phyloP scores from a whole-genome alignment of 2,888 invertebrate genomes.

The Philonicus albiceps region DNA sequence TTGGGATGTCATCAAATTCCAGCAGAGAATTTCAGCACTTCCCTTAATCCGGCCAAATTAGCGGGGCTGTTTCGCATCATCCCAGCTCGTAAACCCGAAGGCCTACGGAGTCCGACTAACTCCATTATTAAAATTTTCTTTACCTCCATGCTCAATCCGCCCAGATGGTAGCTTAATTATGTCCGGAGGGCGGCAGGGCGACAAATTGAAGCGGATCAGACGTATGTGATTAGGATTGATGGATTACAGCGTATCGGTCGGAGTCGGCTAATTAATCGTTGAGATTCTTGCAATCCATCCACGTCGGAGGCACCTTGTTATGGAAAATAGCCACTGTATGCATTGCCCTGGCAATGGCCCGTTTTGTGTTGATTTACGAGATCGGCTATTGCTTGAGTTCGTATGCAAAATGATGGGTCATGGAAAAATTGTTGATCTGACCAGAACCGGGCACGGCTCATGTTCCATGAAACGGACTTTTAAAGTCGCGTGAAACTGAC shows the following conservation, averaged over 20 bases:
- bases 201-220: neutral
- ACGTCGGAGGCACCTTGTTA: neutral
- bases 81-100: neutral
- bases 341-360: neutral
- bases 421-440: neutral
- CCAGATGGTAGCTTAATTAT: neutral
- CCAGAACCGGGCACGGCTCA: neutral
- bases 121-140: neutral
- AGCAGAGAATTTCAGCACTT: neutral
- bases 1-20: neutral
- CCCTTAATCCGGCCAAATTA: neutral
- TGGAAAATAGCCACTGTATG: neutral
- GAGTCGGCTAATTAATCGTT: neutral
- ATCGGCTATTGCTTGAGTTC: neutral
- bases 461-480: neutral
- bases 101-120: neutral
- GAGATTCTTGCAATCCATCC: neutral
- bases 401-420: neutral
- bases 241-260: neutral
- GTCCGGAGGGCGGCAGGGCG: neutral
- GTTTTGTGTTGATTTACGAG: constrained; percentile 4
- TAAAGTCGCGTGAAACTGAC: neutral
- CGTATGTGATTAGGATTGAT: neutral
- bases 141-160: neutral
- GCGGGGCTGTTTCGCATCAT: neutral